Percentiles rank a stretch among this genome's conserved stretches.
These are phyloP conservation scores for Drosophila tsacasi DNA, from an alignment of 1,140 invertebrate species.

Conservation along the genomic window DNA sequence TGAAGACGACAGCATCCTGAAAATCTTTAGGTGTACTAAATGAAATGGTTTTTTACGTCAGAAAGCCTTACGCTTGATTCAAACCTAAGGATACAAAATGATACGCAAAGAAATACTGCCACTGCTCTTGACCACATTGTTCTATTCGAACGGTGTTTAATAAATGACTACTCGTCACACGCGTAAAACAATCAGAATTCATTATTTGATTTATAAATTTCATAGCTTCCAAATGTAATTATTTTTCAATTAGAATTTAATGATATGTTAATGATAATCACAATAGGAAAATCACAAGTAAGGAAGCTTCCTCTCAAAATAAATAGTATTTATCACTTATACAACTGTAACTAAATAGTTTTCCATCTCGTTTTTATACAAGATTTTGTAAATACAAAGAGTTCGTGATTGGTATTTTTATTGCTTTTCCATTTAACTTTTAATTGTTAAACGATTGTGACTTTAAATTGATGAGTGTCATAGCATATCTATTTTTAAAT, in stretches of 20 bases:
- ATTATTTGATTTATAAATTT: not conserved
- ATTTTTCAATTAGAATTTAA: not conserved
- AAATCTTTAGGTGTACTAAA: not conserved
- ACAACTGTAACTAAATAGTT: no score
- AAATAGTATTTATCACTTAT: no score
- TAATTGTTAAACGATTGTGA: no score
- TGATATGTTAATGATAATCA: not conserved
- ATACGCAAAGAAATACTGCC: not conserved
- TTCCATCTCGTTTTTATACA: no score
- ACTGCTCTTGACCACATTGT: not conserved
- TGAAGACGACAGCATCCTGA: constrained; percentile 1
- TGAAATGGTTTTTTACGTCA: not conserved
- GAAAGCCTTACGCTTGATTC: not conserved
- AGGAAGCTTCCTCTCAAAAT: no score
- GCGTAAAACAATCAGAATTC: not conserved
- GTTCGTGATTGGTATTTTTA: no score
- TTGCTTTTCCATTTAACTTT: no score
- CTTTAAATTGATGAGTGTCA: no score
- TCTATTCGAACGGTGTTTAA: not conserved
- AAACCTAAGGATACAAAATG: not conserved
- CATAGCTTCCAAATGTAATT: not conserved
- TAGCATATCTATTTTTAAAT: no score
- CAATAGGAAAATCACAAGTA: no score
- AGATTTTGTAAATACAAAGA: no score
- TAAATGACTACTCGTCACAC: not conserved